Evolutionary conservation across 2,888 invertebrate species (phyloP).

Genomic region (Caenorhabditis sp.): DNA sequence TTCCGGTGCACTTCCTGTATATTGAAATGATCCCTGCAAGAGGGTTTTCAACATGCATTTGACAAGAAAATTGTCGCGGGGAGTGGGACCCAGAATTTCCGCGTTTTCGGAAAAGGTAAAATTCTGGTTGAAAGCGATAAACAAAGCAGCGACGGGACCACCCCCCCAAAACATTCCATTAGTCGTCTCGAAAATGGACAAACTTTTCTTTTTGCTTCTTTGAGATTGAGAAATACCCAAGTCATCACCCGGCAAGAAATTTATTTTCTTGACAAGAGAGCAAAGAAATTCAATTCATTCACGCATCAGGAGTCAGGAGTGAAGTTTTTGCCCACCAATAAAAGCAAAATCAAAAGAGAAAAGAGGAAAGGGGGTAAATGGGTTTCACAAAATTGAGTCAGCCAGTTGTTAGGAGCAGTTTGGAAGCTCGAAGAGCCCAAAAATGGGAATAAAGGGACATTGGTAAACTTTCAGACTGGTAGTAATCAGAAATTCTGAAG

Average conservation of each 20-base stretch:
- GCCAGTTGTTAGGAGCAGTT: constrained; percentile 8
- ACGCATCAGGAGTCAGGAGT: constrained; percentile 60
- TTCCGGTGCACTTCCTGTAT: constrained; percentile 56
- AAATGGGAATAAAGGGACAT: neutral
- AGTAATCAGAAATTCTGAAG: no score
- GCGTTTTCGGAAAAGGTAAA: constrained; percentile 4
- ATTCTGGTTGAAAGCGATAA: neutral
- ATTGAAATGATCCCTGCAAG: constrained; percentile 40
- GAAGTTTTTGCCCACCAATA: neutral
- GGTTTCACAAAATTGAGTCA: constrained; percentile 59
- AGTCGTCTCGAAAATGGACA: neutral
- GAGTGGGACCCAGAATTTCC: constrained; percentile 1
- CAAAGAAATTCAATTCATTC: constrained; percentile 65
- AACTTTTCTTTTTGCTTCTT: constrained; percentile 9
- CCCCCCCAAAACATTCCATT: constrained; percentile 15
- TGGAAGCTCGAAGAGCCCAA: neutral
- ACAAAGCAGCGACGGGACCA: constrained; percentile 1
- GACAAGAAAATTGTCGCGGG: constrained; percentile 51
- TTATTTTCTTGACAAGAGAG: constrained; percentile 54
- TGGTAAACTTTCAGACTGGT: no score
- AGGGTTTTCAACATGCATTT: constrained; percentile 48
- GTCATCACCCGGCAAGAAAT: constrained; percentile 39
- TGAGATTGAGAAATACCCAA: constrained; percentile 31
- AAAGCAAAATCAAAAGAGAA: neutral
- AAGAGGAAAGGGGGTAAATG: constrained; percentile 39